Evolutionary conservation across 2,113 vertebrate genomes (phyloP).

Genomic region (Catharus fuscescens): DNA sequence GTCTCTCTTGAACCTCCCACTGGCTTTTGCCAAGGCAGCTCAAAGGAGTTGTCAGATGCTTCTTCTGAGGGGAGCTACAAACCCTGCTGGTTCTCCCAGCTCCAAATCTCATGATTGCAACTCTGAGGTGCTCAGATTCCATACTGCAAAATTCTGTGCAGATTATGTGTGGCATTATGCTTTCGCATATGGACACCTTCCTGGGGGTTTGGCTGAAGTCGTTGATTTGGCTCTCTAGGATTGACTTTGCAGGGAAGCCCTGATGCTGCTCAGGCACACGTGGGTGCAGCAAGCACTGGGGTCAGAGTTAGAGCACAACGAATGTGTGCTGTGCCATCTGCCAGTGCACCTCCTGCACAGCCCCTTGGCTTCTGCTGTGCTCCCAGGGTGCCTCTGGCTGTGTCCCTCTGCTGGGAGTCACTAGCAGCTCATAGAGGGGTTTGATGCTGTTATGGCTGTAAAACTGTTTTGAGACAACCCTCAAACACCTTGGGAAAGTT

Average conservation of each 20-base stretch:
- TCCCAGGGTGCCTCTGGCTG: not conserved
- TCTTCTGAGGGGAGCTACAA: not conserved
- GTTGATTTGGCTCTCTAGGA: not conserved
- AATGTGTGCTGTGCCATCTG: not conserved
- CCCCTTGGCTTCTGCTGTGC: not conserved
- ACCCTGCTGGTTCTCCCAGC: not conserved
- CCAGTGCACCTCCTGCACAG: not conserved
- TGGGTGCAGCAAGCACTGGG: not conserved
- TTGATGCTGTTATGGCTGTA: not conserved
- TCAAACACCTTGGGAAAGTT: not conserved
- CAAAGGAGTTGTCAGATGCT: not conserved
- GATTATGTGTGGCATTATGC: fast-evolving
- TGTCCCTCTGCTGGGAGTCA: not conserved
- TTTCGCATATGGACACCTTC: not conserved
- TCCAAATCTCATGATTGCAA: fast-evolving
- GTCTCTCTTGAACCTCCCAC: not conserved
- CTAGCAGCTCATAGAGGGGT: not conserved
- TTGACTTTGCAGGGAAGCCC: not conserved
- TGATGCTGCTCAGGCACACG: fast-evolving
- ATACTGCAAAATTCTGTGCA: fast-evolving
- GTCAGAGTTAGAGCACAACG: not conserved
- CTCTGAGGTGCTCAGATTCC: not conserved
- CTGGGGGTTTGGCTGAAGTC: not conserved
- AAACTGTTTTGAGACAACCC: not conserved
- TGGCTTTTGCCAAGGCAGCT: not conserved